Percentiles rank a stretch among this genome's conserved stretches.
Conservation (phyloP, 2,113 vertebrate species). For the Periophthalmus modestus region DNA sequence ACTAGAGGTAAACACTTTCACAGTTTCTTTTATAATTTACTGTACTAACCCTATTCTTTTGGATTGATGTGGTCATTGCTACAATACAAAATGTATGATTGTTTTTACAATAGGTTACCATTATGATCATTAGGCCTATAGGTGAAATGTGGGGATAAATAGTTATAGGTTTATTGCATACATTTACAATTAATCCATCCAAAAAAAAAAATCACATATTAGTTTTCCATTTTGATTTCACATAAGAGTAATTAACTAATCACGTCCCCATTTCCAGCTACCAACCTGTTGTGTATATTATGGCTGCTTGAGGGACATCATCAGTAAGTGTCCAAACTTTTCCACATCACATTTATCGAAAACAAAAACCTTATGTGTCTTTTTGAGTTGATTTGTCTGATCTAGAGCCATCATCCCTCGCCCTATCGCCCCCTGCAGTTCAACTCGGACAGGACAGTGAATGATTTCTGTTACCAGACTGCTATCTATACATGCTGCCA, state of each 20-base stretch:
- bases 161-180: too few relatives aligned
- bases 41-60: too few relatives aligned
- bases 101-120: too few relatives aligned
- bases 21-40: too few relatives aligned
- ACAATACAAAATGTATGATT: too few relatives aligned
- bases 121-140: too few relatives aligned
- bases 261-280: not conserved
- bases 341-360: slow-evolving; percentile 65
- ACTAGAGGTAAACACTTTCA: too few relatives aligned
- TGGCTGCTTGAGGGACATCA: slow-evolving; percentile 60
- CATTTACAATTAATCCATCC: too few relatives aligned
- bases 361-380: slow-evolving; percentile 65
- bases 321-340: slow-evolving; percentile 69
- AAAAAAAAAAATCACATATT: too few relatives aligned
- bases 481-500: slow-evolving; percentile 75
- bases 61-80: too few relatives aligned
- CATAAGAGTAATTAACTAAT: not conserved
- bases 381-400: slow-evolving; percentile 56
- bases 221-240: not conserved
- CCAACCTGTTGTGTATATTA: not conserved
- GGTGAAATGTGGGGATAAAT: too few relatives aligned
- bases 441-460: slow-evolving; percentile 67
- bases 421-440: slow-evolving; percentile 71
- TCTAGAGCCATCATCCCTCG: slow-evolving; percentile 79
- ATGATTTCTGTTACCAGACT: slow-evolving; percentile 65